A percentile compares a stretch with the other conserved stretches of the same genome.
These are phyloP conservation scores for Glaucidium brasilianum DNA, from an alignment of 2,113 vertebrate species.

Conservation along the genomic window DNA sequence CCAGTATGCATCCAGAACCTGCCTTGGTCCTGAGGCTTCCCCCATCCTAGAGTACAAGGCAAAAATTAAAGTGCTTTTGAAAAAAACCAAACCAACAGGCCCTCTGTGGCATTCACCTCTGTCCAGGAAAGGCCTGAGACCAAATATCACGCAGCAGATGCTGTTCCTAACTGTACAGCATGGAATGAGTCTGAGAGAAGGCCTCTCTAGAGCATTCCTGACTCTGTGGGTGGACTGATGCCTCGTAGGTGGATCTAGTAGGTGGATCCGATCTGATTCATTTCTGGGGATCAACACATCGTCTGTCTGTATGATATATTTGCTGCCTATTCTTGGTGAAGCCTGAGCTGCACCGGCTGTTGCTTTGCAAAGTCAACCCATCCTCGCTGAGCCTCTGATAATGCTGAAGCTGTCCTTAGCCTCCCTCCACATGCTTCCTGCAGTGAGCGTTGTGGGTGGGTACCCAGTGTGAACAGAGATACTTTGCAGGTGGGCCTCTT, in stretches of 20 bases:
- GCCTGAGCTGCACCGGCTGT: not conserved
- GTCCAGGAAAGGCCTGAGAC: not conserved
- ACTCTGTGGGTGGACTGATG: not conserved
- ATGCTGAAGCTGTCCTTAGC: rapidly evolving
- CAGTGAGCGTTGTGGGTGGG: rapidly evolving
- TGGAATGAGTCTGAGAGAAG: not conserved
- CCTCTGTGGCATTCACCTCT: not conserved
- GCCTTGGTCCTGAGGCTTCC: not conserved
- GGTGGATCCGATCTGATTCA: not conserved
- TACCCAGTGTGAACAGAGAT: rapidly evolving
- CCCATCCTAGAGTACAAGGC: not conserved
- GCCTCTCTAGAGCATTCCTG: rapidly evolving
- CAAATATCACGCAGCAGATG: rapidly evolving
- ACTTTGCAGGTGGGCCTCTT: too few species aligned
- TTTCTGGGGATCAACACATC: not conserved
- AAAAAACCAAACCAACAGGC: not conserved
- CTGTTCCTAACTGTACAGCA: rapidly evolving
- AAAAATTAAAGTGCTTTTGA: not conserved
- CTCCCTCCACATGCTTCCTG: rapidly evolving
- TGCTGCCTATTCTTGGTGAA: not conserved
- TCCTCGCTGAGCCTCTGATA: rapidly evolving
- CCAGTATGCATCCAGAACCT: not conserved
- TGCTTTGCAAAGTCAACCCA: not conserved
- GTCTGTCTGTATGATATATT: rapidly evolving
- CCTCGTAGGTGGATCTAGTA: not conserved